Evolutionary conservation across 2,797 vertebrate species (phyloP), one percentile per base, ranked within the genome.

Genomic region (Malacoctenus gilli): DNA sequence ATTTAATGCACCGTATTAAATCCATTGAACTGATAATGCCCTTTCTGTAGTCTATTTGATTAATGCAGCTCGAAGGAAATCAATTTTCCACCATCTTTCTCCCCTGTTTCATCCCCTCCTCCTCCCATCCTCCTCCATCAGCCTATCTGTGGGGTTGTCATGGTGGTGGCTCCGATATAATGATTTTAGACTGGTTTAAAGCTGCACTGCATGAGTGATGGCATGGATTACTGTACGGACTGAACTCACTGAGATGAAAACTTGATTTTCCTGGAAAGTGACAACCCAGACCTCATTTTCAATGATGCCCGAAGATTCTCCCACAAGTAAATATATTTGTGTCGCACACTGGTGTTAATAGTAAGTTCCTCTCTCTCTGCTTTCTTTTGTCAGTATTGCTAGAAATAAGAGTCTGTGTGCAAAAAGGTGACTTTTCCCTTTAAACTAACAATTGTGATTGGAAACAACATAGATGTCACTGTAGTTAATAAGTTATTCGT

Each of bases 31-130:
- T 82, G 68, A 80, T 83, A 82, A 84, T 74, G 82, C 73, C 79
- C 66, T 79, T 80, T 89, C 79, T 85, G 57, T 83, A 74, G 65
- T 81, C 70, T 76, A 77, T 84, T 69, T 89, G 87, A 91, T 89
- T 85, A 84, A 88, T 90, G 76, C 70, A 62, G 72, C 73, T 59
- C 4, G 11, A 70, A 77, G 73, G 75, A 85, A 89, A 89, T 87
- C 83, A 55, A 85, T 89, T 86, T 86, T 65, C 75, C 62, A 68
- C 73, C 70, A 66, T 80, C 63, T 72, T 58, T 79, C 49, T 72
- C 28, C 53, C 36, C 50, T 54, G 63, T 77, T 83, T 68, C 53
- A 66, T 67, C 43, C 41, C 41, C 22, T 77, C 31, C 60, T 67
- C 66, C 31, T 28, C 74, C 69, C 49, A 56, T 30, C 42, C 38